Percentiles rank a stretch among this genome's conserved stretches.
These are phyloP conservation scores for Rugalucina vietnamica DNA, from an alignment of 2,888 invertebrate species.

Conservation along the genomic window DNA sequence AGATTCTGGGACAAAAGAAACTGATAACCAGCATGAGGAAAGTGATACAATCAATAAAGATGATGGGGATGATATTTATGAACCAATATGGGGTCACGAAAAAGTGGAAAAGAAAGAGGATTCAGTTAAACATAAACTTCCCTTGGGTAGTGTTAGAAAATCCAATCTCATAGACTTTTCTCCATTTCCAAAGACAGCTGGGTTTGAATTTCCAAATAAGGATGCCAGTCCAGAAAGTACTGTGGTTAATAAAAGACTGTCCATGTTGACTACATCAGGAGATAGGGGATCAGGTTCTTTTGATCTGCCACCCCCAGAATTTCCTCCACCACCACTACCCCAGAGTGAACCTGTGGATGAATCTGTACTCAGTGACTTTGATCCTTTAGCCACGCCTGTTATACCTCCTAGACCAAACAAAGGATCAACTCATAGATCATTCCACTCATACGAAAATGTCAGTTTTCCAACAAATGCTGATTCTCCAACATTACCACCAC, in stretches of 20 bases:
- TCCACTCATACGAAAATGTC: slow-evolving; percentile 48
- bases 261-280: neutral
- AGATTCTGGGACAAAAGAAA: neutral
- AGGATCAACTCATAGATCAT: slow-evolving; percentile 10
- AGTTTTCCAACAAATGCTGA: slow-evolving; percentile 6
- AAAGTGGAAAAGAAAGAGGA: neutral
- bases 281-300: slow-evolving; percentile 41
- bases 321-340: slow-evolving; percentile 63
- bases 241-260: slow-evolving; percentile 16
- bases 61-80: slow-evolving; percentile 42
- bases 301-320: slow-evolving; percentile 61
- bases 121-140: neutral
- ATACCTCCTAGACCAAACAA: slow-evolving; percentile 54
- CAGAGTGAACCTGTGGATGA: slow-evolving; percentile 18
- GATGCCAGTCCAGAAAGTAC: neutral
- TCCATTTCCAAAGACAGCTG: slow-evolving; percentile 18
- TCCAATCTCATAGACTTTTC: slow-evolving; percentile 54
- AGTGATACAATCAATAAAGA: neutral
- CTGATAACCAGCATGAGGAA: no score
- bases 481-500: slow-evolving; percentile 50
- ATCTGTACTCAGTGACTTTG: slow-evolving; percentile 48
- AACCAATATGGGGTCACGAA: slow-evolving; percentile 58
- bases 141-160: neutral
- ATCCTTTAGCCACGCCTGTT: slow-evolving; percentile 50
- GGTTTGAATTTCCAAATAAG: neutral